Percentiles rank a stretch among this genome's conserved stretches.
phyloP scores from a whole-genome alignment of 2,888 invertebrate genomes.

The Rhagonycha fulva region DNA sequence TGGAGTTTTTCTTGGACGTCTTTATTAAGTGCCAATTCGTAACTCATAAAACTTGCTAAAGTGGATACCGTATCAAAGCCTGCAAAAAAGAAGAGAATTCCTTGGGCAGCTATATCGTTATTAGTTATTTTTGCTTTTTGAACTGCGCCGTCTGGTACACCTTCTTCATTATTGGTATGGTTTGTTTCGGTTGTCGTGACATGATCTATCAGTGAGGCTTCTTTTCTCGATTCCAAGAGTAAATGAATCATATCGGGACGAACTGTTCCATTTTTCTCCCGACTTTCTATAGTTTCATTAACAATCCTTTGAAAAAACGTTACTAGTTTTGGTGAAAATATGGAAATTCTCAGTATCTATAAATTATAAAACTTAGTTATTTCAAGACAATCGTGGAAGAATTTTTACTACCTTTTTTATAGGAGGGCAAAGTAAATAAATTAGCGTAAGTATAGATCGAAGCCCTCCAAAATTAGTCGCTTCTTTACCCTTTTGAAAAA shows the following conservation, averaged over 20 bases:
- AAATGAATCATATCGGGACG: conserved; percentile 24
- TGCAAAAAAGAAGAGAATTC: conserved; percentile 5
- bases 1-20: conserved; percentile 47
- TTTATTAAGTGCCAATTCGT: conserved; percentile 50
- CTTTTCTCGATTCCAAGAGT: conserved; percentile 24
- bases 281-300: conserved; percentile 24
- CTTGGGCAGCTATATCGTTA: conserved; percentile 14
- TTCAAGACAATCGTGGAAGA: not conserved
- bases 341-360: conserved; percentile 8
- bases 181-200: not conserved
- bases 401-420: not conserved
- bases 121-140: conserved; percentile 1
- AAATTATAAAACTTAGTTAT: not conserved
- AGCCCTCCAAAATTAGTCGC: not conserved
- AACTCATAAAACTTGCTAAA: conserved; percentile 44
- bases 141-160: not conserved
- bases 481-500: not conserved
- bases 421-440: not conserved
- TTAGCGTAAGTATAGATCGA: not conserved
- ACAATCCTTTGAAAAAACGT: conserved; percentile 34
- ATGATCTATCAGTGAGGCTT: not conserved
- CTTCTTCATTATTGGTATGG: not conserved
- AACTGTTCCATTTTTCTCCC: conserved; percentile 6
- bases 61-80: conserved; percentile 44
- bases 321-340: not conserved